These are phyloP conservation scores for Lypha dubia DNA, from an alignment of 2,888 invertebrate species.

Conservation along the genomic window DNA sequence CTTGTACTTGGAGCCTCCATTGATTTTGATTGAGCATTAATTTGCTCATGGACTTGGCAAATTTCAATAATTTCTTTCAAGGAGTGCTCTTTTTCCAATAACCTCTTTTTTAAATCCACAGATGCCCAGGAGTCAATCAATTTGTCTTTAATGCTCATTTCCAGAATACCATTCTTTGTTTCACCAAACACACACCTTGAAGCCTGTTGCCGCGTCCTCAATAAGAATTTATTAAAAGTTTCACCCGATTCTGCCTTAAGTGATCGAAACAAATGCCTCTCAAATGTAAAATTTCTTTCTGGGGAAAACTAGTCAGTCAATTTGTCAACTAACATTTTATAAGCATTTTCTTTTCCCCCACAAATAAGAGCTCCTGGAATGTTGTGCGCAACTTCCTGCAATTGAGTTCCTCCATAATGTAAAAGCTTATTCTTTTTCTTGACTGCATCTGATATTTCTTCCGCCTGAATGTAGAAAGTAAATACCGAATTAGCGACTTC, in stretches of 20 bases:
- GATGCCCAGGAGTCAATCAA: constrained; percentile 31
- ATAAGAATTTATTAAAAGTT: constrained; percentile 14
- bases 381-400: constrained; percentile 8
- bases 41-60: constrained; percentile 25
- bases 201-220: constrained; percentile 24
- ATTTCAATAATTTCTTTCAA: constrained; percentile 33
- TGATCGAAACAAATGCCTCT: constrained; percentile 15
- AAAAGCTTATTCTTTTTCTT: constrained; percentile 8
- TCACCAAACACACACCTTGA: constrained; percentile 34
- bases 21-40: constrained; percentile 20
- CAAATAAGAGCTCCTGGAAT: constrained; percentile 10
- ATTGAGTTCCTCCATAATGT: constrained; percentile 1
- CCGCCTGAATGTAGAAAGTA: not conserved
- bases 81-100: constrained; percentile 39
- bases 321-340: constrained; percentile 21
- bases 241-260: constrained; percentile 1
- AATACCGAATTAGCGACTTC: not conserved
- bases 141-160: constrained; percentile 15
- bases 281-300: constrained; percentile 22
- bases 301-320: constrained; percentile 18
- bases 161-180: constrained; percentile 19
- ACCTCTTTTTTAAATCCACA: constrained; percentile 29
- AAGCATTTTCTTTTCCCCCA: constrained; percentile 24
- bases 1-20: constrained; percentile 27
- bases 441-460: not conserved